Evolutionary conservation across 2,797 vertebrate species (phyloP).

Genomic region (Sciaenops ocellatus): DNA sequence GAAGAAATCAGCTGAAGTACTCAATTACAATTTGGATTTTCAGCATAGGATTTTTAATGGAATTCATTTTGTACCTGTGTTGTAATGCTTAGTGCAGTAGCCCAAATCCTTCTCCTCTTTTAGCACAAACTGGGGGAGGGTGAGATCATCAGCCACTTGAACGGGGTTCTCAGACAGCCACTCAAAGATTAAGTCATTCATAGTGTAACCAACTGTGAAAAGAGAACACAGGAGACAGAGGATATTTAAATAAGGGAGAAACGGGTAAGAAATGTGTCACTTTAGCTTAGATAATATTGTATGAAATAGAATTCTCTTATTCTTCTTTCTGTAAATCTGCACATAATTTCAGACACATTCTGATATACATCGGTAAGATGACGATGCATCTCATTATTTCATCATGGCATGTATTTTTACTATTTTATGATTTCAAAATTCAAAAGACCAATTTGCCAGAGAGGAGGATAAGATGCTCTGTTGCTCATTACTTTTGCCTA

Average conservation of each 20-base stretch:
- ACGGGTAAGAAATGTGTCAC: constrained; percentile 1
- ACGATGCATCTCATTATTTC: not conserved
- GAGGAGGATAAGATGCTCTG: not conserved
- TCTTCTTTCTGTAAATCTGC: not conserved
- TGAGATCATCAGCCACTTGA: constrained; percentile 95
- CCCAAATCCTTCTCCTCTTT: constrained; percentile 94
- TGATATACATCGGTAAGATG: not conserved
- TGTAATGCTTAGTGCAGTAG: constrained; percentile 96
- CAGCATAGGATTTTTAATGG: not conserved
- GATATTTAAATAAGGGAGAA: constrained; percentile 5
- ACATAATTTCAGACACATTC: not conserved
- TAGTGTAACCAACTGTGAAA: constrained; percentile 94
- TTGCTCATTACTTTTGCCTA: not conserved
- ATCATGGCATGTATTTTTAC: not conserved
- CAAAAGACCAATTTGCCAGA: not conserved
- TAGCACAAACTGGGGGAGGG: constrained; percentile 94
- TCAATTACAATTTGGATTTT: constrained; percentile 7
- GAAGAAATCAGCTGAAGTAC: not conserved
- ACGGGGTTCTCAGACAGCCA: constrained; percentile 93
- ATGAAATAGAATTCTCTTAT: not conserved
- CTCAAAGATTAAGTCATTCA: constrained; percentile 96
- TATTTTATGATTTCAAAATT: not conserved
- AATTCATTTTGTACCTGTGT: constrained; percentile 87
- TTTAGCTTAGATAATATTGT: not conserved
- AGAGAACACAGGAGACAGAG: constrained; percentile 34